Base-by-base conservation (phyloP, 1,140 invertebrate genomes). In the Callitettix versicolor region DNA sequence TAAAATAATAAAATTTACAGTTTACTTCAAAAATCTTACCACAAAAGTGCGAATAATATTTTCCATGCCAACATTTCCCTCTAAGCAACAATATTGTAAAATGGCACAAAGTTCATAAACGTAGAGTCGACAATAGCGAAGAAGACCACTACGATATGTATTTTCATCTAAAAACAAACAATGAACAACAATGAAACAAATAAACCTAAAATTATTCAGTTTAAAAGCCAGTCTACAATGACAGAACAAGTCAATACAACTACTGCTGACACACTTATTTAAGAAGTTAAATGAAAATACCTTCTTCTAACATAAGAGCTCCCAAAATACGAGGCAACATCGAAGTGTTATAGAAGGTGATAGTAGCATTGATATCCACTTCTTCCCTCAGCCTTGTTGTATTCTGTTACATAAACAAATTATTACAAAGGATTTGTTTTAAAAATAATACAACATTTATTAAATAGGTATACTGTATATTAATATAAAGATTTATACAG, bases 311-410 rank as follows among this genome's bases (percentile, higher is more conserved):
- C 20, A 59, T 24, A 20, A 57, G 36, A 14, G 46, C 22, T 21
- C 34, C 26, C 15, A 59, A 22, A 41, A 56, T 43, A 15, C 34
- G 36, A 1, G 58, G 58, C n/a, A 59, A 22, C 21, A 26, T 26
- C 12, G 17, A 18, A 11, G 40, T 46, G 42, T 58, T 56, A 6
- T 56, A 30, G 17, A 48, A 38, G 38, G 30, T 64, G 18, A 71
- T 60, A n/a, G 71, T 66, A 22, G 65, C 66, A 12, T 67, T 57
- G 36, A 69, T 62, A 62, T 73, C 68, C 44, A 74, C 67, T 40
- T 68, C 68, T 56, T 67, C 63, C 57, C 66, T 64, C 4, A 72
- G 59, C 17, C 64, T 60, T 22, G 65, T 62, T 49, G 66, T 64
- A 53, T 55, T 55, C 68, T 73, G 57, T 38, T 63, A 65, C n/a